Evolutionary conservation across 2,888 invertebrate genomes (phyloP).

Genomic region (Agrypnus murinus): DNA sequence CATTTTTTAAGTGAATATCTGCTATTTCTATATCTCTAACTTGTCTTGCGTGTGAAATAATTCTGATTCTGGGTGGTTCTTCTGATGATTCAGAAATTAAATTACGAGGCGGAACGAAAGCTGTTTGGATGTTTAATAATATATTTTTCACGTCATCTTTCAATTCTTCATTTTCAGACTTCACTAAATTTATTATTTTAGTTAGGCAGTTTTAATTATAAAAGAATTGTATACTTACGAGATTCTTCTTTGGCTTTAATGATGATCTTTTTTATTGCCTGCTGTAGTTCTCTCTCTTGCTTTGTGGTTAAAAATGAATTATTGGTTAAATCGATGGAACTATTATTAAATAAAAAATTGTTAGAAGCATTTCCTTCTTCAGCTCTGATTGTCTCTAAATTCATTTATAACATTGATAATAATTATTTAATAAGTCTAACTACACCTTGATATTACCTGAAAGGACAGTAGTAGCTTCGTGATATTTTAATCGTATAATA

Average conservation of each 20-base stretch:
- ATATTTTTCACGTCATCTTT: constrained; percentile 75
- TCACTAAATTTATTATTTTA: constrained; percentile 6
- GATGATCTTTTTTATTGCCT: neutral
- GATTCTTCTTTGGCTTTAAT: neutral
- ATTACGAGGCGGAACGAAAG: constrained; percentile 73
- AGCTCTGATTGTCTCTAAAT: neutral
- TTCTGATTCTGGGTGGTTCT: too few relatives aligned
- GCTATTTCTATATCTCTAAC: constrained; percentile 19
- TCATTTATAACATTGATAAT: too few relatives aligned
- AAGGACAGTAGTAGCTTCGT: too few relatives aligned
- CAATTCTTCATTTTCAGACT: constrained; percentile 45
- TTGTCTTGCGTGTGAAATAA: neutral
- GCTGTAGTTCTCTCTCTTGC: neutral
- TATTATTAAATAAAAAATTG: neutral
- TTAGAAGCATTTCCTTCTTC: neutral
- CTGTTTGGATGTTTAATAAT: constrained; percentile 77
- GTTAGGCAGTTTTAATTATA: too few relatives aligned
- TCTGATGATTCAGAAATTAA: too few relatives aligned
- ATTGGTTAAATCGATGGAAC: neutral
- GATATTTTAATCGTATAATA: constrained; percentile 1
- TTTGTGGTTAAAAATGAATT: constrained; percentile 7
- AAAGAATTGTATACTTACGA: constrained; percentile 19
- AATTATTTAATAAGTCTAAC: too few relatives aligned
- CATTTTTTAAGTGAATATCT: constrained; percentile 1
- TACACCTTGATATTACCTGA: too few relatives aligned